A percentile compares a stretch with the other conserved stretches of the same genome.
Evolutionary conservation across 2,888 invertebrate genomes (phyloP).

Genomic region (Eretmocerus hayati): DNA sequence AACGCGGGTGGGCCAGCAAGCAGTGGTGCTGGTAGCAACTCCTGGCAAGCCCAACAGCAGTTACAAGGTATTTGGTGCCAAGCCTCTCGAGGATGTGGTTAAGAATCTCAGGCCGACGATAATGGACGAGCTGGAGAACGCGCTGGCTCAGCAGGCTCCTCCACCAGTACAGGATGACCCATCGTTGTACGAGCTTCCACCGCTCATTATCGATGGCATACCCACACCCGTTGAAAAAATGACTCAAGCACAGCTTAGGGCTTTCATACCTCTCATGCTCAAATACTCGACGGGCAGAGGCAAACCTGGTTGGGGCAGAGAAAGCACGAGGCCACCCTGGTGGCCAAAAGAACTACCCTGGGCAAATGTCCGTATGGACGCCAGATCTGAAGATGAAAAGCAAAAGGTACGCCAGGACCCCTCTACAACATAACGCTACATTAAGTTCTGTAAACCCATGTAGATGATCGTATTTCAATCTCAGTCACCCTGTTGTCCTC

Average conservation of each 20-base stretch:
- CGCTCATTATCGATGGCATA: slow-evolving; percentile 93
- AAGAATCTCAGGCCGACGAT: slow-evolving; percentile 83
- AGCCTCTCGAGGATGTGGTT: slow-evolving; percentile 93
- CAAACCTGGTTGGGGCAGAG: slow-evolving; percentile 96
- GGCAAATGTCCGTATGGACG: slow-evolving; percentile 98
- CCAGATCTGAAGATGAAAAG: slow-evolving; percentile 90
- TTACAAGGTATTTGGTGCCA: slow-evolving; percentile 94
- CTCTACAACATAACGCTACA: neutral
- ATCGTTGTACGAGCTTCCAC: slow-evolving; percentile 89
- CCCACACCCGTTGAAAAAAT: slow-evolving; percentile 98
- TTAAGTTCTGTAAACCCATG: no score
- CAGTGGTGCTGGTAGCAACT: slow-evolving; percentile 90
- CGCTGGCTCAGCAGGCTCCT: slow-evolving; percentile 87
- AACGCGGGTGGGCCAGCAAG: slow-evolving; percentile 94
- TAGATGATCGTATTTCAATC: no score
- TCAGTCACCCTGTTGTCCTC: no score
- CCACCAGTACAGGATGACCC: slow-evolving; percentile 83
- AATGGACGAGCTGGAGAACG: slow-evolving; percentile 91
- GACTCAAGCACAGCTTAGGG: slow-evolving; percentile 94
- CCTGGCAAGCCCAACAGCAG: slow-evolving; percentile 94
- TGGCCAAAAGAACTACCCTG: slow-evolving; percentile 97
- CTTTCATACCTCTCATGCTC: slow-evolving; percentile 95
- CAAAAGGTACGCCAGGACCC: slow-evolving; percentile 65
- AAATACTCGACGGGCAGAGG: slow-evolving; percentile 95
- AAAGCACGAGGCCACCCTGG: slow-evolving; percentile 93